Evolutionary conservation across 2,797 vertebrate species (phyloP).

Genomic region (Peromyscus eremicus): DNA sequence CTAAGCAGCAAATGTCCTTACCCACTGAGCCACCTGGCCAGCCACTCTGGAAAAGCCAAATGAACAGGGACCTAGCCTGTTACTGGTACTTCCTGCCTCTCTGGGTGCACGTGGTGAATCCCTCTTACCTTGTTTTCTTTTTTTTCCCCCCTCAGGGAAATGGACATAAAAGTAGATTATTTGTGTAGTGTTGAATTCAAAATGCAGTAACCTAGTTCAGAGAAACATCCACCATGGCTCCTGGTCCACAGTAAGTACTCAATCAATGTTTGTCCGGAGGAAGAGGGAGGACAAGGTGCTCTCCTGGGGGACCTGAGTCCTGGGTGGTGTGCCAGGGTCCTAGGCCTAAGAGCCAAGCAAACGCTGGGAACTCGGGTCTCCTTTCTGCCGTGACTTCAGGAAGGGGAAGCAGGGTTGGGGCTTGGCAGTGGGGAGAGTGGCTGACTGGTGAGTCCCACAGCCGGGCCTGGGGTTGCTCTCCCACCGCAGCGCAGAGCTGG

Average conservation of each 20-base stretch:
- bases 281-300: not conserved
- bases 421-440: slow-evolving; percentile 26
- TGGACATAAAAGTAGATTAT: not conserved
- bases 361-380: not conserved
- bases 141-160: not conserved
- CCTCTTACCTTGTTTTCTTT: not conserved
- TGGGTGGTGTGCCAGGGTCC: not conserved
- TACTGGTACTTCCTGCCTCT: not conserved
- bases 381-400: slow-evolving; percentile 67
- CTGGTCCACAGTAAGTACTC: no score
- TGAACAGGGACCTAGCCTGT: not conserved
- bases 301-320: not conserved
- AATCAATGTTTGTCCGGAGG: not conserved
- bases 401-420: slow-evolving; percentile 71
- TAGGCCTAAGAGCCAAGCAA: not conserved
- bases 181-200: not conserved
- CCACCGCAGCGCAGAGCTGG: not conserved
- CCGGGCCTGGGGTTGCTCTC: slow-evolving; percentile 35
- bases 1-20: not conserved
- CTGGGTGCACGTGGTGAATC: not conserved
- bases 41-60: not conserved
- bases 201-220: not conserved
- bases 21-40: not conserved
- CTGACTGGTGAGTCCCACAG: slow-evolving; percentile 61
- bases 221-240: not conserved